Conservation (phyloP, 1,140 invertebrate species). For the Drosophila pectinifera region DNA sequence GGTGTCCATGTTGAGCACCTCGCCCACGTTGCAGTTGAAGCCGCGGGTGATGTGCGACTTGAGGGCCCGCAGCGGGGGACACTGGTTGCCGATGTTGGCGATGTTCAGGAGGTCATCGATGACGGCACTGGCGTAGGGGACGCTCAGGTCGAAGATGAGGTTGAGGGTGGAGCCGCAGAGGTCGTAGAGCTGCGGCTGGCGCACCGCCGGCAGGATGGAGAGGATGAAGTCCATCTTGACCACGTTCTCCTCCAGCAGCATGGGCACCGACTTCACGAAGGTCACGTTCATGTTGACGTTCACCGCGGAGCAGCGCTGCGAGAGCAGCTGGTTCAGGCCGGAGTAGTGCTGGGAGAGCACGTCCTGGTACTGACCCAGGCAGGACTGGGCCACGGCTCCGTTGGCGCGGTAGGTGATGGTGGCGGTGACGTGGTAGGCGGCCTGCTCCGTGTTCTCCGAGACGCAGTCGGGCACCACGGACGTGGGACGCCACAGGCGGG, state of each 20-base stretch:
- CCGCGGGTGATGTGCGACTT: slow-evolving; percentile 94
- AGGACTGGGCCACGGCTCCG: slow-evolving; percentile 93
- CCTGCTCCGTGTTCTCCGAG: slow-evolving; percentile 96
- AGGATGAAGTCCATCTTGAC: slow-evolving; percentile 95
- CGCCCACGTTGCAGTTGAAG: slow-evolving; percentile 96
- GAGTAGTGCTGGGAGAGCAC: slow-evolving; percentile 92
- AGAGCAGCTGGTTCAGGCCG: slow-evolving; percentile 92
- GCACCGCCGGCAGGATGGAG: slow-evolving; percentile 93
- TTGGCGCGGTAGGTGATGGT: slow-evolving; percentile 95
- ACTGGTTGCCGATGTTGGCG: slow-evolving; percentile 94
- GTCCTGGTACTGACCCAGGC: slow-evolving; percentile 94
- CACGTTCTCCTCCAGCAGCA: slow-evolving; percentile 93
- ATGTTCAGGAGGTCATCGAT: slow-evolving; percentile 96
- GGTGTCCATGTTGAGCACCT: slow-evolving; percentile 96
- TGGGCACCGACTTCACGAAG: slow-evolving; percentile 92
- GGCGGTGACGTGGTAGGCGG: slow-evolving; percentile 95
- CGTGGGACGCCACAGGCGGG: slow-evolving; percentile 92
- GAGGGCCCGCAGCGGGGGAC: slow-evolving; percentile 94
- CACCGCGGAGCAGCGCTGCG: slow-evolving; percentile 96
- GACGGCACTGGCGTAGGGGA: slow-evolving; percentile 95
- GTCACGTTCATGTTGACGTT: slow-evolving; percentile 98
- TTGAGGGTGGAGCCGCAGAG: slow-evolving; percentile 96
- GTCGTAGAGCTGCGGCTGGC: slow-evolving; percentile 96
- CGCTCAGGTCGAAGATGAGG: slow-evolving; percentile 96
- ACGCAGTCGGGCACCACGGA: slow-evolving; percentile 97